A percentile compares a stretch with the other conserved stretches of the same genome.
These are phyloP conservation scores for Lacanobia oleracea DNA, from an alignment of 2,888 invertebrate genomes.

Conservation along the genomic window DNA sequence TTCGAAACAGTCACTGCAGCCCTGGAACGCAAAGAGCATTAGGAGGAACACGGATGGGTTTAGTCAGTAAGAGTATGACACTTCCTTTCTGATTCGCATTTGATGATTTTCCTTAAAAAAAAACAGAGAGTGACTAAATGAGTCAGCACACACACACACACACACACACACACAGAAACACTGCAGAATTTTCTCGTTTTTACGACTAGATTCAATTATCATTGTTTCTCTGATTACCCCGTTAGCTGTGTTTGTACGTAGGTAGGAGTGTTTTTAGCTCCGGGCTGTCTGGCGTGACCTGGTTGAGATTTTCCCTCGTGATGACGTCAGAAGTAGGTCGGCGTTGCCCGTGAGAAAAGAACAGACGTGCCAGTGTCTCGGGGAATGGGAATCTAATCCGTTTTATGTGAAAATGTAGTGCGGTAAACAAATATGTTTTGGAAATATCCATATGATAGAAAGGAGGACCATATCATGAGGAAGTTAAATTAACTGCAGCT, in stretches of 20 bases:
- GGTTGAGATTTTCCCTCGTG: constrained; percentile 51
- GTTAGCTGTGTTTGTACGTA: constrained; percentile 12
- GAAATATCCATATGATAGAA: not conserved
- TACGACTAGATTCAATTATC: not conserved
- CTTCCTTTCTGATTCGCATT: no score
- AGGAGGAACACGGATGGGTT: no score
- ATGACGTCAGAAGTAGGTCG: constrained; percentile 61
- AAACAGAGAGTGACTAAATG: no score
- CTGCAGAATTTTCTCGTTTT: not conserved
- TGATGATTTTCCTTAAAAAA: no score
- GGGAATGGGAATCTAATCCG: constrained; percentile 28
- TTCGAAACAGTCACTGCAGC: no score
- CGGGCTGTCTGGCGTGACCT: constrained; percentile 51
- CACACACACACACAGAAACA: no score
- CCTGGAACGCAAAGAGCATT: no score
- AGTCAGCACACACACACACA: no score
- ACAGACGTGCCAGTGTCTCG: constrained; percentile 33
- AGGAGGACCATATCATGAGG: not conserved
- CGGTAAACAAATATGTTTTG: not conserved
- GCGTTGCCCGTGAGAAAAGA: constrained; percentile 47
- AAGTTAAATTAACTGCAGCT: not conserved
- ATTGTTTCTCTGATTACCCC: not conserved
- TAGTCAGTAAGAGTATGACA: no score
- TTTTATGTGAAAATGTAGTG: constrained; percentile 16
- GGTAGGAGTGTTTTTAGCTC: constrained; percentile 16